Evolutionary conservation across 2,797 vertebrate genomes (phyloP), one percentile per base, ranked within the genome.

Genomic region (Rhinatrema bivittatum): DNA sequence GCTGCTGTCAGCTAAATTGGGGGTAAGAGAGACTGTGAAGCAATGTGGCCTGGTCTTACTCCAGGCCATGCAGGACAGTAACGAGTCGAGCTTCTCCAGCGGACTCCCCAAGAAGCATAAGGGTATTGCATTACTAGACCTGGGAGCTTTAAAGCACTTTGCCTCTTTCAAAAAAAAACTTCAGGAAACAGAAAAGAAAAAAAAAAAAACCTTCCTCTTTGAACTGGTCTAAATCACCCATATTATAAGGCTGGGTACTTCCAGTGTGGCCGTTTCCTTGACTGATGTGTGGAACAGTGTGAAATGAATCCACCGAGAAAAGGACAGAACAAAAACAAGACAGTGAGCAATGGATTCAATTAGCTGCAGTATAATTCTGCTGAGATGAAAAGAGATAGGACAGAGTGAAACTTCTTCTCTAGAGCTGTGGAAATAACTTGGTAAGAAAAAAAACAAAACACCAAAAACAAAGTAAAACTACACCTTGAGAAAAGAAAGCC

Each of bases 281-380:
- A 77, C 56, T 65, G 71, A 73, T 70, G 48, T 54, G 68, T 16
- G 48, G 56, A 73, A 62, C 45, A 61, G 60, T 69, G 61, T 56
- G 61, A 77, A 74, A 76, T 75, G 75, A 79, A 76, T 70, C 70
- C 66, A 79, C 53, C 44, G 62, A 79, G 74, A 74, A 72, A 65
- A 75, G 56, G 60, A 72, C 32, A 35, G 65, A 57, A 55, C 58
- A 68, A 65, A 60, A 70, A 73, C 61, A 64, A 76, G 76, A 74
- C 75, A 77, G 68, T 79, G 78, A 83, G 72, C 78, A 74, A 79
- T 74, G 73, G 68, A 70, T 72, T 80, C 78, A 76, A 74, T 82
- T 79, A 78, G 70, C 72, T 71, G 75, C 68, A 68, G 66, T 66
- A 71, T 72, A 76, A 74, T 62, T 62, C 70, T 40, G 79, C 67